Conservation (phyloP, 2,888 invertebrate genomes). For the Pachydiplax longipennis region DNA sequence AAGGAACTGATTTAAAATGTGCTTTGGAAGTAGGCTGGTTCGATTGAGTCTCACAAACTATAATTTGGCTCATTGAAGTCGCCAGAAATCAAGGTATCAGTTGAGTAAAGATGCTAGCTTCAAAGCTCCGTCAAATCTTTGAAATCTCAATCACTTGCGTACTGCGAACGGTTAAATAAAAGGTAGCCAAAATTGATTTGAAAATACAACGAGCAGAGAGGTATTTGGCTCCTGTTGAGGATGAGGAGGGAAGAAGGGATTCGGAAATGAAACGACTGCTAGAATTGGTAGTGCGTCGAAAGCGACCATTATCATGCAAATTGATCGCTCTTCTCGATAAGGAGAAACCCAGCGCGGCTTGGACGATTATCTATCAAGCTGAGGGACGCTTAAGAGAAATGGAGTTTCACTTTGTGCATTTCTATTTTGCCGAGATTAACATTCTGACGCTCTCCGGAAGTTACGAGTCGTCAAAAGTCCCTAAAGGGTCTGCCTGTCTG, state of each 20-base stretch:
- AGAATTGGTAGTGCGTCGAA: background rate
- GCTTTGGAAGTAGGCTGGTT: too few species aligned
- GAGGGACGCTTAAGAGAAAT: background rate
- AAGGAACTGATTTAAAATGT: too few species aligned
- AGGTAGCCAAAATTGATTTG: background rate
- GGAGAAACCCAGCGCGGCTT: conserved; percentile 3
- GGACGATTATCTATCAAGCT: background rate
- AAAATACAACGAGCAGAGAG: too few species aligned
- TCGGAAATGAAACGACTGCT: background rate
- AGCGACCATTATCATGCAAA: conserved; percentile 37
- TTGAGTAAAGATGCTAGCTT: too few species aligned
- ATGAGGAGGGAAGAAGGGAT: background rate
- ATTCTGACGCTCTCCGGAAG: background rate
- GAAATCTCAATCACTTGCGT: too few species aligned
- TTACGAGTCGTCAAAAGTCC: background rate
- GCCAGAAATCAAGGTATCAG: too few species aligned
- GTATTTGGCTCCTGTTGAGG: background rate
- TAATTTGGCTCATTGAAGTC: too few species aligned
- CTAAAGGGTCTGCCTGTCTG: background rate
- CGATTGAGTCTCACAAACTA: too few species aligned
- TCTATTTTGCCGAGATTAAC: background rate
- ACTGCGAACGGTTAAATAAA: background rate
- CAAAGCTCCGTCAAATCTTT: background rate
- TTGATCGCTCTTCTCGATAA: conserved; percentile 24
- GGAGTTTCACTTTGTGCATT: background rate